Conservation (phyloP, 1,140 invertebrate species). For the Bombyx mandarina region DNA sequence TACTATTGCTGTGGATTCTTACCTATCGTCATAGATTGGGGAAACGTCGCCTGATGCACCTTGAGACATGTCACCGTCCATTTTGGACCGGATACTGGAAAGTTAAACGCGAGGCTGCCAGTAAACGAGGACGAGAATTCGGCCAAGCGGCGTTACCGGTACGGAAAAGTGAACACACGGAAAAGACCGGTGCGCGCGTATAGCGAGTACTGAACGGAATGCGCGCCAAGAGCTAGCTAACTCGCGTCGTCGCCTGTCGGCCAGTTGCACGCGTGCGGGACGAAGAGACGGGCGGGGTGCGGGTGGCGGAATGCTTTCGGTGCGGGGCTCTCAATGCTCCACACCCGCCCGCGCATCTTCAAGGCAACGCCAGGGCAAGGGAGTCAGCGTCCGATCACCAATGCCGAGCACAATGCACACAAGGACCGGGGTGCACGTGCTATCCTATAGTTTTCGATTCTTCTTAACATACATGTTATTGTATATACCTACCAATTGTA, state of each 20-base stretch:
- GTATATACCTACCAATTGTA: too few relatives aligned
- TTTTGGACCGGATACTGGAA: slow-evolving; percentile 13
- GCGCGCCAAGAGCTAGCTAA: slow-evolving; percentile 8
- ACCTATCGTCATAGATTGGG: slow-evolving; percentile 52
- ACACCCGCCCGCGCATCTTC: slow-evolving; percentile 17
- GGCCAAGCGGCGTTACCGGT: slow-evolving; percentile 15
- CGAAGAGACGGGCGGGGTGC: slow-evolving; percentile 8
- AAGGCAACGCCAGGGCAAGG: slow-evolving; percentile 12
- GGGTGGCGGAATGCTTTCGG: slow-evolving; percentile 9
- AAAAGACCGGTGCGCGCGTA: slow-evolving; percentile 21
- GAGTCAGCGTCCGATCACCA: neutral
- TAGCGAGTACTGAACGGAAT: slow-evolving; percentile 18
- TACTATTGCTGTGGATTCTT: slow-evolving; percentile 12
- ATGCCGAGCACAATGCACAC: neutral
- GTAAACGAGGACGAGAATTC: slow-evolving; percentile 10
- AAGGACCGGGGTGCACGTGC: slow-evolving; percentile 11
- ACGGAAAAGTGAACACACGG: slow-evolving; percentile 21
- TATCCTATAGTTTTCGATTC: neutral
- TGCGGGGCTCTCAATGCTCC: slow-evolving; percentile 7
- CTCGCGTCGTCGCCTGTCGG: slow-evolving; percentile 7
- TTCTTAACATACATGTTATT: too few relatives aligned
- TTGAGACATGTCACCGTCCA: slow-evolving; percentile 51
- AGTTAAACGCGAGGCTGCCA: slow-evolving; percentile 1
- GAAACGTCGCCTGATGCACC: slow-evolving; percentile 39
- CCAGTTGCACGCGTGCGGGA: slow-evolving; percentile 4